Conservation (phyloP, 2,797 vertebrate genomes). For the Dermochelys coriacea region DNA sequence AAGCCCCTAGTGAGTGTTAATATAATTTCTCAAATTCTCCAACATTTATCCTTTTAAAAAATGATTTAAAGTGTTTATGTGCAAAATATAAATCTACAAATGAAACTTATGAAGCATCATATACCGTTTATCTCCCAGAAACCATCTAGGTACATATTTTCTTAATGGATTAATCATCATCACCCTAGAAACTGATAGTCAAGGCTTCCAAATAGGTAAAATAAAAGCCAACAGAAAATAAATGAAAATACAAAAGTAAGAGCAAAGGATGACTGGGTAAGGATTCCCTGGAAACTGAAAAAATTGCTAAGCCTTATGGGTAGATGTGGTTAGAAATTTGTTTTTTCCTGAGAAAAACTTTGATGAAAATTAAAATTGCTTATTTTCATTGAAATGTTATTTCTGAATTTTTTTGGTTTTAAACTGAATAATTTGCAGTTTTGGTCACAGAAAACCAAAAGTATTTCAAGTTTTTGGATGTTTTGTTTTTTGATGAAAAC, state of each 20-base stretch:
- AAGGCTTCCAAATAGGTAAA: background rate
- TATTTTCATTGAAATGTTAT: background rate
- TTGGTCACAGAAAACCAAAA: background rate
- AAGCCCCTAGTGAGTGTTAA: background rate
- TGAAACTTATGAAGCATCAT: constrained; percentile 15
- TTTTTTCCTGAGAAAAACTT: background rate
- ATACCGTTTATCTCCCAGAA: constrained; percentile 13
- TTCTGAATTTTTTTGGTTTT: background rate
- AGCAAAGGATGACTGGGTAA: background rate
- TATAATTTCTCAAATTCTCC: background rate
- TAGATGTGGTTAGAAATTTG: background rate
- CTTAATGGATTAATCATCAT: background rate
- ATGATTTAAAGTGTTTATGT: background rate
- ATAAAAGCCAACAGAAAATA: background rate
- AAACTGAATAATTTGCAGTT: background rate
- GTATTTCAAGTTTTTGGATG: background rate
- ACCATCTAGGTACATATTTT: constrained; percentile 21
- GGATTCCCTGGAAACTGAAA: background rate
- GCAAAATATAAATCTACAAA: background rate
- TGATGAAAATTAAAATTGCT: background rate
- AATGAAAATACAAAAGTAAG: background rate
- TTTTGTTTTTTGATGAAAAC: background rate
- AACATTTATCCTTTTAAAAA: background rate
- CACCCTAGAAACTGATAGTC: background rate
- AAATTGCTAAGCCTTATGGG: background rate